A percentile compares a stretch with the other conserved stretches of the same genome.
phyloP scores from a whole-genome alignment of 30 jellyfish, hydroid and myxozoan genomes.

The Kudoa iwatai region DNA sequence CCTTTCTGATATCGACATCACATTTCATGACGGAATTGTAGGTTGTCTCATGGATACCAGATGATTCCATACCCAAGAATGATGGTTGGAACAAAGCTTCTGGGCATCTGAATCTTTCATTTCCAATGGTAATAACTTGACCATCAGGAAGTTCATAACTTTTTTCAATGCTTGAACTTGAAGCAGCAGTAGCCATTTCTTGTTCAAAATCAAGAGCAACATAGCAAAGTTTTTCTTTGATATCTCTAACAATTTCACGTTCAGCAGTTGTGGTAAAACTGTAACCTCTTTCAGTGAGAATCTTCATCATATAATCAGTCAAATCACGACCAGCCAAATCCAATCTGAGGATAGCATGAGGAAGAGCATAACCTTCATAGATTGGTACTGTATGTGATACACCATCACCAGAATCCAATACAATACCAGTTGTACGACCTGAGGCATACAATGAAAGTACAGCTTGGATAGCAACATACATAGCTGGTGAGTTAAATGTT shows the following conservation, averaged over 20 bases:
- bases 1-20: too few relatives aligned
- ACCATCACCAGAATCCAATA: conserved; percentile 99
- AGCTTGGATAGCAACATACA: conserved; percentile 99
- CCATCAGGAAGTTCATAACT: conserved; percentile 94
- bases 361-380: too few relatives aligned
- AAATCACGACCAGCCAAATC: conserved; percentile 99
- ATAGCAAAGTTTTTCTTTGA: conserved; percentile 78
- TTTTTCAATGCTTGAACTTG: conserved; percentile 92
- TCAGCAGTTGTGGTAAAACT: conserved; percentile 99
- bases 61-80: conserved; percentile 94
- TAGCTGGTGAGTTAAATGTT: too few relatives aligned
- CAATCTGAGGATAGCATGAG: conserved; percentile 88
- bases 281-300: conserved; percentile 95
- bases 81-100: conserved; percentile 99
- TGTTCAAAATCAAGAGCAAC: conserved; percentile 98
- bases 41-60: conserved; percentile 98
- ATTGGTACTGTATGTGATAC: conserved; percentile 99
- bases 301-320: conserved; percentile 93
- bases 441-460: conserved; percentile 91
- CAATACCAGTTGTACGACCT: conserved; percentile 99
- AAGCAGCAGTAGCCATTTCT: conserved; percentile 92
- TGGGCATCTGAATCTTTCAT: too few relatives aligned
- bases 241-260: conserved; percentile 97
- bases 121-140: too few relatives aligned
- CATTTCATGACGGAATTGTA: conserved; percentile 97